Evolutionary conservation across 2,888 invertebrate genomes (phyloP).

Genomic region (Keiferia lycopersicella): DNA sequence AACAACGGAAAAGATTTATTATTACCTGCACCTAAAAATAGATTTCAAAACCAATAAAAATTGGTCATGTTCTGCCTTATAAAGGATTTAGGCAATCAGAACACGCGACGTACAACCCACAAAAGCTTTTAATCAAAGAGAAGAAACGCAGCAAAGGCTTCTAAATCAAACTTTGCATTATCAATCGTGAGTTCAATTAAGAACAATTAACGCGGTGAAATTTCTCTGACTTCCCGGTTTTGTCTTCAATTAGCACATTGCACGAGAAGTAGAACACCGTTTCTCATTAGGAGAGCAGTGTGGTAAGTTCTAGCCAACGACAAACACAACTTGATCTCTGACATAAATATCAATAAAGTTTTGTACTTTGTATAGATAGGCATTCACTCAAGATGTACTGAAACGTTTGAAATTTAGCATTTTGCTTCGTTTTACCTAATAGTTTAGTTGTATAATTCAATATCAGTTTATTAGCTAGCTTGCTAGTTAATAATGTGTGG

Average conservation of each 20-base stretch:
- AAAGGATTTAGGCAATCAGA: neutral
- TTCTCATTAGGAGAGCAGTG: conserved; percentile 77
- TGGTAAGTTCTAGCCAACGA: conserved; percentile 59
- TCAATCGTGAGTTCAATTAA: conserved; percentile 50
- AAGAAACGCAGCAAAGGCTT: neutral
- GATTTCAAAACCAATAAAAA: too few relatives aligned
- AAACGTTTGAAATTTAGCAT: too few relatives aligned
- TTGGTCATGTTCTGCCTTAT: too few relatives aligned
- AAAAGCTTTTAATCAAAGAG: neutral
- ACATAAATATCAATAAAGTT: conserved; percentile 14
- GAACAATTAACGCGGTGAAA: conserved; percentile 55
- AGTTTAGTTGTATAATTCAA: too few relatives aligned
- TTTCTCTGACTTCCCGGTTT: conserved; percentile 46
- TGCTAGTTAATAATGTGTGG: too few relatives aligned
- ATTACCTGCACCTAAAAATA: too few relatives aligned
- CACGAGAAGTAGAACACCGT: conserved; percentile 64
- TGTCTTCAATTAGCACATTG: conserved; percentile 66
- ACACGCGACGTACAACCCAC: neutral
- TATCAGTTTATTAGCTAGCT: too few relatives aligned
- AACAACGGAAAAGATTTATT: too few relatives aligned
- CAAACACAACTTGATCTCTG: conserved; percentile 23
- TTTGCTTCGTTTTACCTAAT: too few relatives aligned
- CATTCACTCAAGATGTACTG: too few relatives aligned
- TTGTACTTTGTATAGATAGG: too few relatives aligned
- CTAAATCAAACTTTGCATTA: conserved; percentile 22